Evolutionary conservation across 2,888 invertebrate species (phyloP), one percentile per base, ranked within the genome.

Genomic region (Harmothoe impar): DNA sequence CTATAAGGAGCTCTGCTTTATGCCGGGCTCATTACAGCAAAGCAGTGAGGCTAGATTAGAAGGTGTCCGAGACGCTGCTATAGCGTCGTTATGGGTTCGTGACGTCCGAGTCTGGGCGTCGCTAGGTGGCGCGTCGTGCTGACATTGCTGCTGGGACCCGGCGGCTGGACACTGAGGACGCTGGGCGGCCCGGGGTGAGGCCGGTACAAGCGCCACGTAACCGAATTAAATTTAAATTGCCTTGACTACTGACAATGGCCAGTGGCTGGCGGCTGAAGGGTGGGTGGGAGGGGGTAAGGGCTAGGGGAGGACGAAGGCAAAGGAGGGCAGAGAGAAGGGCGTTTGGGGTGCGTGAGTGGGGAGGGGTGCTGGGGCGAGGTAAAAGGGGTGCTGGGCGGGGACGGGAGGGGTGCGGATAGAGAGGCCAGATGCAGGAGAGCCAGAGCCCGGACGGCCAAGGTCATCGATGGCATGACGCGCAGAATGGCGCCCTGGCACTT

Each of bases 211-310:
- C 52, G 25, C 86, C 86, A 54, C 86, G 86, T 86, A 86, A 86
- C 86, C 86, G 86, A 86, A 86, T 86, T 86, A 86, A 86, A 86
- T 86, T 86, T 86, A 86, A 86, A 86, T 86, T 56, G 86, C 54
- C 86, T 86, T 86, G 86, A 86, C 86, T 54, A 56, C 86, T 86
- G 86, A 86, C 86, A 86, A 86, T 54, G 86, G 86, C 52, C 86
- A 86, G 86, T 86, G 31, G 86, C 86, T 54, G 86, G 86, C 86
- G 56, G 86, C 86, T 54, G 31, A 25, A 31, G 86, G 86, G 25
- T 15, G 52, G 56, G 25, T 20, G 54, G 29, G 29, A 31, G 56
- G 54, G 54, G 54, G 12, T n/a, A 17, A 33, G 33, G 15, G 84
- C 15, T 43, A 52, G 84, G 43, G 84, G 43, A 12, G 81, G 7